Base-by-base conservation (phyloP, 2,113 vertebrate genomes). In the Heterochromis multidens region DNA sequence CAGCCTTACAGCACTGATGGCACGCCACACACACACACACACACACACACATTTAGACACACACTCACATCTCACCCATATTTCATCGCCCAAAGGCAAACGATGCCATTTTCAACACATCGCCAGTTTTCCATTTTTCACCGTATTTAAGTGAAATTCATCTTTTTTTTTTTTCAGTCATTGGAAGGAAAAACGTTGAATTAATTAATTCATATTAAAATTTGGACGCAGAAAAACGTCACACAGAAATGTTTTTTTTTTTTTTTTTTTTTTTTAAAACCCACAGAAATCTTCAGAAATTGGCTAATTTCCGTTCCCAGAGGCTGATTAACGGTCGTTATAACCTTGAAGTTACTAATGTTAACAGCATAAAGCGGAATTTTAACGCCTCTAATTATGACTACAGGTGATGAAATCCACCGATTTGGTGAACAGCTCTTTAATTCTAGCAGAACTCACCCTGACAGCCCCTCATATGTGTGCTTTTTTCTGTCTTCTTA, bases 1-100 rank as follows among this genome's bases (percentile, higher is more conserved):
- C 65, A 29, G 43, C 43, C 25, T 49, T 84, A 67, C 56, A 72
- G 81, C 84, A 90, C 62, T 79, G 79, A 91, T 83, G 79, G 88
- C 77, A 88, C 82, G 56, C 54, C 70, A 60, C 16, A 63, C 8
- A 63, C 43, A 77, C 59, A 27, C 74, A n/a, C 56, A 52, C 40
- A 60, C 46, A 29, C 31, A 54, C 7, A 31, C 16, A 79, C 12
- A 13, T n/a, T 40, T 54, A 56, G 6, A 8, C 33, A 63, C 29
- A 60, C 59, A 60, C 19, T 9, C 81, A 72, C 23, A 78, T 77
- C 59, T 87, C 79, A 79, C 54, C 27, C 46, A 83, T 29, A 79
- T 87, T 84, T 83, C 60, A 52, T 87, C 78, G 33, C 67, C 65
- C 4, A 72, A 33, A 46, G 16, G 16, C 62, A 81, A 37, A 72